phyloP scores from a whole-genome alignment of 2,797 vertebrate species.

The Catharus ustulatus region DNA sequence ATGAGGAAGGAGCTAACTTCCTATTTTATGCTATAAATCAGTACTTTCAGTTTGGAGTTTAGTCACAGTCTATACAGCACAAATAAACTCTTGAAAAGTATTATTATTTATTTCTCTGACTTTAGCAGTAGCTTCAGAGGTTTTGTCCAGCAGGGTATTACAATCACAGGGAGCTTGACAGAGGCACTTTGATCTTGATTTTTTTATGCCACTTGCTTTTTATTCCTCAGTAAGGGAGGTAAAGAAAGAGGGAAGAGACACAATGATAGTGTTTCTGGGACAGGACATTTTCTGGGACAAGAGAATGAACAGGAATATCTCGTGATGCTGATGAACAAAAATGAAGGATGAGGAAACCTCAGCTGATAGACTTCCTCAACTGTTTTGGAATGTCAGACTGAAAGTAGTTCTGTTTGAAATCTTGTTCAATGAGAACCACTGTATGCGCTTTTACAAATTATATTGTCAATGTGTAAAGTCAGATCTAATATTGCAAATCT shows the following conservation, averaged over 20 bases:
- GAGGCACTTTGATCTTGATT: background rate
- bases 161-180: background rate
- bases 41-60: background rate
- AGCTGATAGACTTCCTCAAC: background rate
- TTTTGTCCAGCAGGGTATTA: background rate
- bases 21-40: background rate
- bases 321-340: background rate
- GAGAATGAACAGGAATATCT: background rate
- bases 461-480: background rate
- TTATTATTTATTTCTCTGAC: background rate
- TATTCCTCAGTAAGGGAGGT: background rate
- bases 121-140: background rate
- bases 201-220: background rate
- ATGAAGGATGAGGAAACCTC: background rate
- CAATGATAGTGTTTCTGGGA: background rate
- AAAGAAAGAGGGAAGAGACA: background rate
- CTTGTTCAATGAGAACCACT: background rate
- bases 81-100: background rate
- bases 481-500: background rate
- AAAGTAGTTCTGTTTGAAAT: background rate
- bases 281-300: background rate
- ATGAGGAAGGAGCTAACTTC: background rate
- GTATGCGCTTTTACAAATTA: background rate
- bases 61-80: background rate
- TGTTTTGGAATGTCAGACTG: background rate